These are phyloP conservation scores for Diplazon laetatorius DNA, from an alignment of 2,888 invertebrate species.

Conservation along the genomic window DNA sequence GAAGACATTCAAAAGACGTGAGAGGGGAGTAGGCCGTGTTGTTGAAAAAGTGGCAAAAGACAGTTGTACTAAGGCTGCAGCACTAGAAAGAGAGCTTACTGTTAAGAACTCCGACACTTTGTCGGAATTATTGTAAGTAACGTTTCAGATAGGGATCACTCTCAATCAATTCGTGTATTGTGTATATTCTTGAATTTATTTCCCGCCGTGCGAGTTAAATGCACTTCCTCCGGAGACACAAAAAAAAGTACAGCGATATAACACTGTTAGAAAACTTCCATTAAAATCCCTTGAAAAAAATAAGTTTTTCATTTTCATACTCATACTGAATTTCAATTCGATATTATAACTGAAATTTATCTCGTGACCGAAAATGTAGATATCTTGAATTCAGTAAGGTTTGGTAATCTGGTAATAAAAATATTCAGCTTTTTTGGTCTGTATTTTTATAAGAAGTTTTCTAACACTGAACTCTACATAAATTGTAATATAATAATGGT, in stretches of 20 bases:
- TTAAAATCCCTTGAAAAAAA: background rate
- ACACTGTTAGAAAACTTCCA: conserved; percentile 1
- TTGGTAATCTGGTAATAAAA: background rate
- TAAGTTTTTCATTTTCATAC: background rate
- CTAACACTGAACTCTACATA: background rate
- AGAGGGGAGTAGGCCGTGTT: background rate
- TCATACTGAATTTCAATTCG: background rate
- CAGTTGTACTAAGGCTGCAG: background rate
- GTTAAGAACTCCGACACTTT: background rate
- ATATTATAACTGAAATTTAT: background rate
- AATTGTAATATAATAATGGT: background rate
- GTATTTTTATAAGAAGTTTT: background rate
- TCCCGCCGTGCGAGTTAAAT: background rate
- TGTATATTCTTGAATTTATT: background rate
- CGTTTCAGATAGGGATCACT: background rate
- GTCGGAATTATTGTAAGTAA: background rate
- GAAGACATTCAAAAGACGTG: background rate
- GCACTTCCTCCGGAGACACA: background rate
- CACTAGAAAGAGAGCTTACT: background rate
- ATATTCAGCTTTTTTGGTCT: background rate
- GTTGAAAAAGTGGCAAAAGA: conserved; percentile 1
- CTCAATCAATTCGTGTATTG: background rate
- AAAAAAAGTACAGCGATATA: background rate
- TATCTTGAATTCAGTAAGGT: background rate
- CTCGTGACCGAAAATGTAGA: background rate